A percentile compares a stretch with the other conserved stretches of the same genome.
phyloP scores from a whole-genome alignment of 2,797 vertebrate species.

The Myotis findleyi region DNA sequence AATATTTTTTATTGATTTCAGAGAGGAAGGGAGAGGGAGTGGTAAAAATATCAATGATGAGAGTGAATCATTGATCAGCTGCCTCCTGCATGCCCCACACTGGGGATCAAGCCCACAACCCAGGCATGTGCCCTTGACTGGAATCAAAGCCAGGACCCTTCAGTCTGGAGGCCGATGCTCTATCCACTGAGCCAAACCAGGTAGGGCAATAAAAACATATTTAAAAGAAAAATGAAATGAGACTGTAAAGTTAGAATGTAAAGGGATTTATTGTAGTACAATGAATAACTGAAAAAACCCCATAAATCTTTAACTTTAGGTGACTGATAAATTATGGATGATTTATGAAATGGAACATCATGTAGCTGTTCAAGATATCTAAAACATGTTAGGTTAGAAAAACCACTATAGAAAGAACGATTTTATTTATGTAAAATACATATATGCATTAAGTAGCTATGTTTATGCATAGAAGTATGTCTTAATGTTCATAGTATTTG shows the following conservation, averaged over 20 bases:
- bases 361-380: not conserved
- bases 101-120: too few relatives aligned
- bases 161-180: too few relatives aligned
- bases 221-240: slow-evolving; percentile 22
- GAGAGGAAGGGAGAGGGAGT: too few relatives aligned
- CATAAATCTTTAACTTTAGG: slow-evolving; percentile 32
- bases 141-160: too few relatives aligned
- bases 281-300: not conserved
- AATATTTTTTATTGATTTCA: too few relatives aligned
- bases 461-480: not conserved
- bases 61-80: too few relatives aligned
- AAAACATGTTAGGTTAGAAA: slow-evolving; percentile 30
- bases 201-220: not conserved
- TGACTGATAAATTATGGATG: slow-evolving; percentile 7
- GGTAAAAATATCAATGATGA: too few relatives aligned
- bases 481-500: not conserved
- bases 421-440: not conserved
- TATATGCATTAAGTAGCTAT: not conserved
- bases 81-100: too few relatives aligned
- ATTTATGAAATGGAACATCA: not conserved
- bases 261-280: not conserved
- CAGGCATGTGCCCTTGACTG: too few relatives aligned
- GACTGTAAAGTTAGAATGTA: not conserved
- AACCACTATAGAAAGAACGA: not conserved
- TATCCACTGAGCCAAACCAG: too few relatives aligned